Evolutionary conservation across 2,797 vertebrate genomes (phyloP).

Genomic region (Cyprinodon diabolis): DNA sequence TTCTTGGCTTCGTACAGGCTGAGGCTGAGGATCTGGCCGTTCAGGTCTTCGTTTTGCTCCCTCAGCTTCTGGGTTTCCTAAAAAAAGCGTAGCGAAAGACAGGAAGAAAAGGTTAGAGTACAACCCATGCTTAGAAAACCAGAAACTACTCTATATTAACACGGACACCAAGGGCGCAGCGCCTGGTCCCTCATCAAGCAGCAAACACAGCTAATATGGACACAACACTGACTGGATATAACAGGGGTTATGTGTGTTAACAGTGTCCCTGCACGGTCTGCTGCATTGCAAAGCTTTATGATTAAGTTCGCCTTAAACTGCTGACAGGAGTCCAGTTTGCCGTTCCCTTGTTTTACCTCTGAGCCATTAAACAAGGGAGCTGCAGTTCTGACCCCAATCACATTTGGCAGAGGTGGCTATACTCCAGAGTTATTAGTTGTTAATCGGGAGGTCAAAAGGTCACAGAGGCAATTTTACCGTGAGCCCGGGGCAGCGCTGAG

Average conservation of each 20-base stretch:
- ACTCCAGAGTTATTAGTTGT: conserved; percentile 73
- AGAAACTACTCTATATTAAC: conserved; percentile 58
- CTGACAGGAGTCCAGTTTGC: conserved; percentile 57
- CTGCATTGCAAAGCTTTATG: conserved; percentile 55
- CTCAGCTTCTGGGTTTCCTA: conserved; percentile 94
- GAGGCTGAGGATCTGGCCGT: conserved; percentile 95
- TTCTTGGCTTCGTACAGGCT: conserved; percentile 96
- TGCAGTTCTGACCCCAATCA: conserved; percentile 51
- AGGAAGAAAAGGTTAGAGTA: conserved; percentile 8
- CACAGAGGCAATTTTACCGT: conserved; percentile 77
- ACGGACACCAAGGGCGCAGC: conserved; percentile 33
- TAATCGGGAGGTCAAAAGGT: conserved; percentile 65
- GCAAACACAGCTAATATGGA: conserved; percentile 54
- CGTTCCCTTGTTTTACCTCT: conserved; percentile 27
- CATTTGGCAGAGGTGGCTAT: conserved; percentile 44
- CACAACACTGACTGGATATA: conserved; percentile 53
- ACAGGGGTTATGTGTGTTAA: conserved; percentile 71
- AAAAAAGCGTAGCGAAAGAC: conserved; percentile 10
- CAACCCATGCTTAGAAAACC: not conserved
- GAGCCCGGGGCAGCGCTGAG: conserved; percentile 71
- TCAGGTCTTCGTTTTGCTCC: conserved; percentile 96
- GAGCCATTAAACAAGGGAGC: conserved; percentile 36
- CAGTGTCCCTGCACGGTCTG: conserved; percentile 52
- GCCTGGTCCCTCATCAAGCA: conserved; percentile 39
- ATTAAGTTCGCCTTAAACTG: conserved; percentile 45